Conservation (phyloP, 2,888 invertebrate genomes). For the Tipula unca region DNA sequence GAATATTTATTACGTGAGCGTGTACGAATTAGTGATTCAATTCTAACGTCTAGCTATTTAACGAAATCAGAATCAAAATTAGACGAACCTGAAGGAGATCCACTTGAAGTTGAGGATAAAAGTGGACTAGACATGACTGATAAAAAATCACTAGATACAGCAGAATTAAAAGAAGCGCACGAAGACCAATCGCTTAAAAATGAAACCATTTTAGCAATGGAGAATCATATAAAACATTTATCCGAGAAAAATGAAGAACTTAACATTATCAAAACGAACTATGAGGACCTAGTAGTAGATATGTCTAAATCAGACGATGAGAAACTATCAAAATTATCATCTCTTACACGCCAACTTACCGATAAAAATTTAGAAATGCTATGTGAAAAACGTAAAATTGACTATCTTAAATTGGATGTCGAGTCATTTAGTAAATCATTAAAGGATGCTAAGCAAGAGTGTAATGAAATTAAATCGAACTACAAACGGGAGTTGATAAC, state of each 20-base stretch:
- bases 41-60: background rate
- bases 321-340: conserved; percentile 29
- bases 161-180: background rate
- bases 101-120: background rate
- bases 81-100: background rate
- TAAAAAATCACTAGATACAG: background rate
- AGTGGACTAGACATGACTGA: background rate
- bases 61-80: background rate
- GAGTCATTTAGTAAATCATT: background rate
- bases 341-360: background rate
- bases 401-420: background rate
- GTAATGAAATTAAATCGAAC: background rate
- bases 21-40: conserved; percentile 26
- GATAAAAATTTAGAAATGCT: background rate
- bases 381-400: background rate
- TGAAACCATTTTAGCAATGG: background rate
- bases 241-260: conserved; percentile 34
- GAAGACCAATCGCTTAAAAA: background rate
- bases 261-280: conserved; percentile 29
- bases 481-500: background rate
- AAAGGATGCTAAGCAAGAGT: background rate
- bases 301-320: conserved; percentile 33
- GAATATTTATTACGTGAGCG: conserved; percentile 35
- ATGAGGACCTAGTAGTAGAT: conserved; percentile 22
- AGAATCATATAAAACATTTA: background rate